A percentile compares a stretch with the other conserved stretches of the same genome.
Evolutionary conservation across 2,888 invertebrate genomes (phyloP).

Genomic region (Asteroscopus sphinx): DNA sequence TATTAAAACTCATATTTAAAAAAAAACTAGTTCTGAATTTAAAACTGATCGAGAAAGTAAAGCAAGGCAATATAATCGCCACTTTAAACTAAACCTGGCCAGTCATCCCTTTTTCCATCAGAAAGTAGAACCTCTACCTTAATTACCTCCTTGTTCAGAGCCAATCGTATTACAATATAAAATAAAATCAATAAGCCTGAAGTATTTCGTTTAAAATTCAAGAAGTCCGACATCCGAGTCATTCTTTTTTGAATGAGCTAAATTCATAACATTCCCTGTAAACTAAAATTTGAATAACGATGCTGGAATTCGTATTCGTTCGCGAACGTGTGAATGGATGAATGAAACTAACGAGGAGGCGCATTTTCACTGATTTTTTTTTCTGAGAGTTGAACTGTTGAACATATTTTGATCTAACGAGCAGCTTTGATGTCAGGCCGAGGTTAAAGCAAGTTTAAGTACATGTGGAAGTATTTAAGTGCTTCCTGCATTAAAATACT

Average conservation of each 20-base stretch:
- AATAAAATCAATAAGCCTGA: slow-evolving; percentile 27
- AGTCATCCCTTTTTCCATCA: too few species aligned
- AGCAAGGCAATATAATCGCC: too few species aligned
- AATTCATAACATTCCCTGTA: slow-evolving; percentile 50
- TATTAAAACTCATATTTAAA: too few species aligned
- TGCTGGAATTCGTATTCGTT: slow-evolving; percentile 49
- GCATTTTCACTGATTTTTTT: slow-evolving; percentile 46
- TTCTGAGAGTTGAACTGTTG: slow-evolving; percentile 28
- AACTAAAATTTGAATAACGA: slow-evolving; percentile 52
- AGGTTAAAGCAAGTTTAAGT: slow-evolving; percentile 25
- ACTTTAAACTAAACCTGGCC: too few species aligned
- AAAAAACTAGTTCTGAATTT: too few species aligned
- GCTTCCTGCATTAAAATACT: slow-evolving; percentile 8
- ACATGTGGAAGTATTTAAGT: slow-evolving; percentile 17
- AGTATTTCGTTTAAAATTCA: slow-evolving; percentile 20
- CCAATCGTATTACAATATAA: not conserved
- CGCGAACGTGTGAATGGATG: slow-evolving; percentile 63
- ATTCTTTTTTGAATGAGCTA: slow-evolving; percentile 33
- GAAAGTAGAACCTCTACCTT: too few species aligned
- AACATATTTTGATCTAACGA: slow-evolving; percentile 64
- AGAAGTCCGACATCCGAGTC: slow-evolving; percentile 23
- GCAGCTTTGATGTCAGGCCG: slow-evolving; percentile 51
- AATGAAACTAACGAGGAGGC: slow-evolving; percentile 70
- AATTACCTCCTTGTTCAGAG: not conserved
- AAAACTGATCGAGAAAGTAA: too few species aligned